Evolutionary conservation across 2,797 vertebrate genomes (phyloP), one percentile per base, ranked within the genome.

Genomic region (Poeciliopsis gracilis): DNA sequence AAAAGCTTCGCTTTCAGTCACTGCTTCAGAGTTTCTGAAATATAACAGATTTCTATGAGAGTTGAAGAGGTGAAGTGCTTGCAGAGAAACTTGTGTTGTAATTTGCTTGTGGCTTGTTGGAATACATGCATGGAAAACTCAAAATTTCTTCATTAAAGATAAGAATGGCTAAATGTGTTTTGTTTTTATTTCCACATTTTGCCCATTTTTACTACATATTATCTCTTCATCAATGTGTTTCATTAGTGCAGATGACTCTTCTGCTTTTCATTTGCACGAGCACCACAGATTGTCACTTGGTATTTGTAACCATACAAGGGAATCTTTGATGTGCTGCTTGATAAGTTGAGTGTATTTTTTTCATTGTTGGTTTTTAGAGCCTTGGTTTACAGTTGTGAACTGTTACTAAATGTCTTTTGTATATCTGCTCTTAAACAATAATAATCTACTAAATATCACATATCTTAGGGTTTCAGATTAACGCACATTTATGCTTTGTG

Each of bases 271-370:
- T 67, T 67, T 41, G 15, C 18, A 25, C 4, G 4, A 38, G 15
- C 18, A 12, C 25, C 38, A 41, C 18, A 67, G 63, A 33, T 36
- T 18, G 30, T 63, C 16, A 33, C 15, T 72, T 72, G 2, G 41
- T 47, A 47, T 72, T 72, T 72, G 41, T 47, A 72, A 49, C 61
- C 33, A 36, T 33, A 67, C 18, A 67, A 67, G 47, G 46, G 28
- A 72, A 72, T 2, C 46, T 72, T 7, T 47, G 41, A 45, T 43
- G 69, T 16, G 23, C 15, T 46, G 15, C 11, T 18, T 72, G 15
- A 18, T 18, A 47, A 71, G 69, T 28, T 72, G 43, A 8, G 46
- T 30, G 53, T 55, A n/a, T 55, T 47, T 25, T 25, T 41, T 55
- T 71, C 12, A 46, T 71, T 5, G 20, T 33, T 4, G 28, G 11